phyloP scores from a whole-genome alignment of 1,140 invertebrate species.

The Lepidotrigona ventralis region DNA sequence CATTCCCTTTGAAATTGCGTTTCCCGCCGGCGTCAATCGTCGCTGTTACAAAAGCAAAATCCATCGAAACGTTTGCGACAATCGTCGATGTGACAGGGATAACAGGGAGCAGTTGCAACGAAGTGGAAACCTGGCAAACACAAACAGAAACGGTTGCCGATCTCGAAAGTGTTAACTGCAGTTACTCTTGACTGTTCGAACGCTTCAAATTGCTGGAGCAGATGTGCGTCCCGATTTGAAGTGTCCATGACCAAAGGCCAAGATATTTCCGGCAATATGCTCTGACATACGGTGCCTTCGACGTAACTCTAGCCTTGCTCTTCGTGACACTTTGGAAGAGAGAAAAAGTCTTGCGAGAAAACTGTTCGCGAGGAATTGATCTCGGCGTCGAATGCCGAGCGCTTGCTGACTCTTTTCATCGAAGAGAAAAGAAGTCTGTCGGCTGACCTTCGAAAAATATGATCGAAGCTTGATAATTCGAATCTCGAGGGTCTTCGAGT shows the following conservation, averaged over 20 bases:
- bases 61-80: background rate
- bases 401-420: background rate
- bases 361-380: no score
- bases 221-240: slow-evolving; percentile 16
- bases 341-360: no score
- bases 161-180: slow-evolving; percentile 8
- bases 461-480: no score
- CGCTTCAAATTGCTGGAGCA: background rate
- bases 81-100: no score
- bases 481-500: no score
- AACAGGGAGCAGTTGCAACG: background rate
- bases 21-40: background rate
- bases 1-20: background rate
- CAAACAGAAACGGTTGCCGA: background rate
- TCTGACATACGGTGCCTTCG: slow-evolving; percentile 1
- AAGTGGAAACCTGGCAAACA: background rate
- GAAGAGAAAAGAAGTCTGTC: background rate
- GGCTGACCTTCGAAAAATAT: background rate
- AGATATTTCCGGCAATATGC: slow-evolving; percentile 26
- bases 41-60: background rate
- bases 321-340: background rate
- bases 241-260: slow-evolving; percentile 9
- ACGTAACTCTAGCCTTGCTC: background rate
- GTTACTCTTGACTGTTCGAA: slow-evolving; percentile 8
- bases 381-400: background rate